A percentile compares a stretch with the other conserved stretches of the same genome.
phyloP scores from a whole-genome alignment of 2,888 invertebrate genomes.

The Pammene fasciana region DNA sequence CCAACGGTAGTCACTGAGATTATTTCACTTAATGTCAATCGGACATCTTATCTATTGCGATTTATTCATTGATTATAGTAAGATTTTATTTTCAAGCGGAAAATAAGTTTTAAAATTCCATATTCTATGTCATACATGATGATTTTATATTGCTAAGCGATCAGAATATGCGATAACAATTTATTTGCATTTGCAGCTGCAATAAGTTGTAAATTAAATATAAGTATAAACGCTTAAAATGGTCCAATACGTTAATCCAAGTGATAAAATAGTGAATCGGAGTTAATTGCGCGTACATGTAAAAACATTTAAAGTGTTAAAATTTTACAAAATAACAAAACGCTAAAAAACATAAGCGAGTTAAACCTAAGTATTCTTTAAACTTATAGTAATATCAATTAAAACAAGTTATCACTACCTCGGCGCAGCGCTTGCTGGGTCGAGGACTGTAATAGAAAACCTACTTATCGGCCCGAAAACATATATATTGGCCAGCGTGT shows the following conservation, averaged over 20 bases:
- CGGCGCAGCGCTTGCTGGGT: slow-evolving; percentile 52
- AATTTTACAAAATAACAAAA: slow-evolving; percentile 79
- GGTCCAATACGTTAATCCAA: slow-evolving; percentile 66
- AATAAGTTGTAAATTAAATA: slow-evolving; percentile 44
- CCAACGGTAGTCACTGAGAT: slow-evolving; percentile 70
- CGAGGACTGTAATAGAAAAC: slow-evolving; percentile 66
- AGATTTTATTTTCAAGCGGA: slow-evolving; percentile 54
- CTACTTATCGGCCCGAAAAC: slow-evolving; percentile 81
- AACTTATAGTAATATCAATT: slow-evolving; percentile 76
- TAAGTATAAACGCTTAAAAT: slow-evolving; percentile 52
- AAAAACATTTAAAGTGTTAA: slow-evolving; percentile 71
- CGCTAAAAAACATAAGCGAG: slow-evolving; percentile 77
- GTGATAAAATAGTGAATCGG: slow-evolving; percentile 64
- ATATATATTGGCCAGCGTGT: slow-evolving; percentile 79
- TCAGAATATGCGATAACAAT: slow-evolving; percentile 23
- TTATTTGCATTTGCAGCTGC: slow-evolving; percentile 36
- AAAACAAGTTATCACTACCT: slow-evolving; percentile 76
- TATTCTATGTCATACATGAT: slow-evolving; percentile 49
- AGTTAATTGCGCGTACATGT: slow-evolving; percentile 72
- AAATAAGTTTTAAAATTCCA: slow-evolving; percentile 56
- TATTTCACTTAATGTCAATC: slow-evolving; percentile 53
- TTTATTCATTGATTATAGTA: slow-evolving; percentile 47
- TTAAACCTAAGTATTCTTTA: slow-evolving; percentile 71
- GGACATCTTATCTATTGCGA: slow-evolving; percentile 44
- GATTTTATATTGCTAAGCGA: slow-evolving; percentile 33